Conservation (phyloP, 2,888 invertebrate species). For the Caenorhabditis panamensis region DNA sequence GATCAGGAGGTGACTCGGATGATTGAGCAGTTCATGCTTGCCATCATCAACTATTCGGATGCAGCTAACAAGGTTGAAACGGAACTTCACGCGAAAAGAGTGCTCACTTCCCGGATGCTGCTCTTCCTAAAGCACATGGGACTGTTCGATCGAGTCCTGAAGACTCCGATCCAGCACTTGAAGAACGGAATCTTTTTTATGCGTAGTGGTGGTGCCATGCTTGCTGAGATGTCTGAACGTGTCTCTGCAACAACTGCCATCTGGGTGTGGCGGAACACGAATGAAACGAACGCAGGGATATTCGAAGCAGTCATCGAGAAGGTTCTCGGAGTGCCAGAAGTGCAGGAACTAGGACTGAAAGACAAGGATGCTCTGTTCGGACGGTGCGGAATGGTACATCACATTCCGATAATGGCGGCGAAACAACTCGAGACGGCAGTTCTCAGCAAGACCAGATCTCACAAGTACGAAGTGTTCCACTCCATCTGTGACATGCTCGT, state of each 20-base stretch:
- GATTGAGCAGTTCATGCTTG: slow-evolving; percentile 40
- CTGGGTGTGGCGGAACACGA: slow-evolving; percentile 40
- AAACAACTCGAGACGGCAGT: slow-evolving; percentile 29
- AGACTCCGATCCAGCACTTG: background rate
- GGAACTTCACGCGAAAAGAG: slow-evolving; percentile 55
- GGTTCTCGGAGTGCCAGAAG: slow-evolving; percentile 34
- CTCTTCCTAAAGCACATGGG: slow-evolving; percentile 59
- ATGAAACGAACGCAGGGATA: slow-evolving; percentile 32
- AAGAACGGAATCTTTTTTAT: background rate
- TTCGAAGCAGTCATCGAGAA: slow-evolving; percentile 45
- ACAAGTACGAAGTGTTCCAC: slow-evolving; percentile 44
- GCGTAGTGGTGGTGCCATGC: slow-evolving; percentile 13
- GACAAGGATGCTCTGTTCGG: slow-evolving; percentile 57
- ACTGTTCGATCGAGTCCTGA: slow-evolving; percentile 25
- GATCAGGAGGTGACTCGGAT: slow-evolving; percentile 40
- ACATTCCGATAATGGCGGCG: slow-evolving; percentile 40
- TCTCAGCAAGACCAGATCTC: slow-evolving; percentile 10
- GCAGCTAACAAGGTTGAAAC: slow-evolving; percentile 56
- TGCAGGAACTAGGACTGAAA: slow-evolving; percentile 44
- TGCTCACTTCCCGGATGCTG: slow-evolving; percentile 42
- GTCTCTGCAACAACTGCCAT: slow-evolving; percentile 41
- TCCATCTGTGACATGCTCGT: slow-evolving; percentile 44
- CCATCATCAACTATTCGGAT: slow-evolving; percentile 59
- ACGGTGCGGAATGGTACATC: slow-evolving; percentile 36
- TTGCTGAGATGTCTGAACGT: slow-evolving; percentile 50